Evolutionary conservation across 1,140 invertebrate species (phyloP).

Genomic region (Coboldia fuscipes): DNA sequence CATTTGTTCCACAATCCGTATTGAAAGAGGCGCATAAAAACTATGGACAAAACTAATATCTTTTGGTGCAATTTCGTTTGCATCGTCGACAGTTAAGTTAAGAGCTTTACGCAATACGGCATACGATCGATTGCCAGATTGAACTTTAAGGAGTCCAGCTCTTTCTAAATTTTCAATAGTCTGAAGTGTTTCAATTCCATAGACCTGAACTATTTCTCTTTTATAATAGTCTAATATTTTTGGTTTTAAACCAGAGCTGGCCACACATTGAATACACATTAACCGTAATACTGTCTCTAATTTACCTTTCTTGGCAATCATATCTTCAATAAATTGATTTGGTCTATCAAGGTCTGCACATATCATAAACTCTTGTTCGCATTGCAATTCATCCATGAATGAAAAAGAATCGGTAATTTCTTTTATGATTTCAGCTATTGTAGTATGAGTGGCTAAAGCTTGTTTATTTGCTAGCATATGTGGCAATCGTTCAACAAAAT

Average conservation of each 20-base stretch:
- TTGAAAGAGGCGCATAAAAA: slow-evolving; percentile 84
- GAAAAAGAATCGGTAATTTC: slow-evolving; percentile 27
- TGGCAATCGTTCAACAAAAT: slow-evolving; percentile 76
- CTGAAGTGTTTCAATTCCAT: slow-evolving; percentile 70
- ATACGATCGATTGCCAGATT: slow-evolving; percentile 44
- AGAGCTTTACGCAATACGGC: slow-evolving; percentile 51
- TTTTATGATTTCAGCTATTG: slow-evolving; percentile 39
- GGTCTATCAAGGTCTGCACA: slow-evolving; percentile 79
- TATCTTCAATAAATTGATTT: slow-evolving; percentile 73
- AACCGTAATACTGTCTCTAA: slow-evolving; percentile 66
- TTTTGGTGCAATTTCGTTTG: slow-evolving; percentile 58
- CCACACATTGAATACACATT: slow-evolving; percentile 72
- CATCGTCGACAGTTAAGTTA: slow-evolving; percentile 67
- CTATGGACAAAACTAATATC: slow-evolving; percentile 88
- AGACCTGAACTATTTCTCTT: slow-evolving; percentile 75
- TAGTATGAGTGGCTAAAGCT: slow-evolving; percentile 47
- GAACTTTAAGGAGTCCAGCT: slow-evolving; percentile 53
- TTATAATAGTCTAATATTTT: slow-evolving; percentile 86
- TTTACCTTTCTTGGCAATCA: slow-evolving; percentile 64
- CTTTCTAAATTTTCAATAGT: slow-evolving; percentile 76
- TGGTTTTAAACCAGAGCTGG: slow-evolving; percentile 73
- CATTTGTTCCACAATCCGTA: slow-evolving; percentile 70
- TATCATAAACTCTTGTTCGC: slow-evolving; percentile 81
- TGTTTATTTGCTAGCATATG: slow-evolving; percentile 75
- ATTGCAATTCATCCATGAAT: slow-evolving; percentile 29